These are phyloP conservation scores for Eunapius fragilis DNA, from an alignment of 37 sponge, comb jelly and placozoan genomes.

Conservation along the genomic window DNA sequence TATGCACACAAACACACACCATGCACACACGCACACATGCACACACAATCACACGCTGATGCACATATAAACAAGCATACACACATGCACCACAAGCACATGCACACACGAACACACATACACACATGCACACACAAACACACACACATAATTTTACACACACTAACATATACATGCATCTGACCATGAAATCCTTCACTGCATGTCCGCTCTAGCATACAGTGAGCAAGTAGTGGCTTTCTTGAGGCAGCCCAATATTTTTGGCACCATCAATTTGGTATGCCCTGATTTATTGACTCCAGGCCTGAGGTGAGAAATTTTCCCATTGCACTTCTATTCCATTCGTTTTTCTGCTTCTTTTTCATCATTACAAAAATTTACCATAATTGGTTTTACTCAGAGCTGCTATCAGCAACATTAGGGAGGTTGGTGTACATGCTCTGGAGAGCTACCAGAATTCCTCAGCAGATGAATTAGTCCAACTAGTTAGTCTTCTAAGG, in stretches of 20 bases:
- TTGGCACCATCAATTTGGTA: slow-evolving; percentile 14
- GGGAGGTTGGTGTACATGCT: neutral
- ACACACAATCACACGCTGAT: too few species aligned
- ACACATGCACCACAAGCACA: too few species aligned
- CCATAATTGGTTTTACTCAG: neutral
- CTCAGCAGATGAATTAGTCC: neutral
- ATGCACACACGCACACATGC: too few species aligned
- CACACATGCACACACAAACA: neutral
- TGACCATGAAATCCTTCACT: too few species aligned
- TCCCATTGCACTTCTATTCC: neutral
- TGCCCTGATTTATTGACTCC: neutral
- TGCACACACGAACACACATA: neutral
- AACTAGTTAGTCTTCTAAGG: neutral
- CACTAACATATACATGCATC: too few species aligned
- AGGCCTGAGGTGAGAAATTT: slow-evolving; percentile 35
- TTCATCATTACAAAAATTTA: neutral
- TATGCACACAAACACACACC: too few species aligned
- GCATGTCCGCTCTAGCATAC: slow-evolving; percentile 29
- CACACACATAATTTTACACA: neutral
- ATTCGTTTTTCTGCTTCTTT: neutral
- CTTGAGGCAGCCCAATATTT: slow-evolving; percentile 71
- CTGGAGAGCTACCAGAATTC: neutral
- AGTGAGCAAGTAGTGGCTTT: slow-evolving; percentile 72
- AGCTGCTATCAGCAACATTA: neutral
- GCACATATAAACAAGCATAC: too few species aligned